Base-by-base conservation (phyloP, 37 sponge, comb jelly and placozoan species). In the Diacarnus erythraeanus region DNA sequence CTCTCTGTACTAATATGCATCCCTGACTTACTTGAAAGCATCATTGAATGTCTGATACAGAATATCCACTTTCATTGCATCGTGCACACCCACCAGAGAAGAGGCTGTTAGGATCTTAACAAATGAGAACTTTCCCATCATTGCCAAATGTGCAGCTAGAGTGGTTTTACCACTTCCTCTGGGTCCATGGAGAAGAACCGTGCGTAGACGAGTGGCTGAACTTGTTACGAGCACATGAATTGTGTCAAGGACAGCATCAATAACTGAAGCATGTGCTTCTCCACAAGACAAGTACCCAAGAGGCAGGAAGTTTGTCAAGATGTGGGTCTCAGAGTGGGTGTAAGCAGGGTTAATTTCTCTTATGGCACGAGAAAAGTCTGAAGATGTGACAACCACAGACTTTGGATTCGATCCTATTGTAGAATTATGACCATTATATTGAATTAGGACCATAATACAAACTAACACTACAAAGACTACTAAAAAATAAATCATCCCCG, bases 1-100 rank as follows among this genome's bases (percentile, higher is more conserved):
- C n/a, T n/a, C n/a, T n/a, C n/a, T n/a, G n/a, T n/a, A n/a, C n/a
- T n/a, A n/a, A n/a, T n/a, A n/a, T n/a, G n/a, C n/a, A n/a, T n/a
- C n/a, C n/a, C n/a, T n/a, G n/a, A n/a, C n/a, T n/a, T 86, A 86
- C 87, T 77, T 86, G 78, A 40, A 72, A 22, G 88, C 88, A 60
- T 77, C 83, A 8, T 38, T 63, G 77, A 88, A 88, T 1, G 65
- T 43, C 38, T 81, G 77, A 38, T 57, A 67, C 22, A 88, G 44
- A 3, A 72, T 5, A 35, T 88, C 88, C 40, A 88, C 66, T n/a
- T 88, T 88, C 34, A 41, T 31, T 22, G 37, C 4, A 63, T 81
- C 83, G 20, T 63, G 63, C 25, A 63, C 42, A 1, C 84, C 88
- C 44, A 88, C 64, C 30, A 88, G 59, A 27, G 63, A 42, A 22